These are phyloP conservation scores for Drosophila nr. fundita DNA, from an alignment of 2,888 invertebrate genomes.

Conservation along the genomic window DNA sequence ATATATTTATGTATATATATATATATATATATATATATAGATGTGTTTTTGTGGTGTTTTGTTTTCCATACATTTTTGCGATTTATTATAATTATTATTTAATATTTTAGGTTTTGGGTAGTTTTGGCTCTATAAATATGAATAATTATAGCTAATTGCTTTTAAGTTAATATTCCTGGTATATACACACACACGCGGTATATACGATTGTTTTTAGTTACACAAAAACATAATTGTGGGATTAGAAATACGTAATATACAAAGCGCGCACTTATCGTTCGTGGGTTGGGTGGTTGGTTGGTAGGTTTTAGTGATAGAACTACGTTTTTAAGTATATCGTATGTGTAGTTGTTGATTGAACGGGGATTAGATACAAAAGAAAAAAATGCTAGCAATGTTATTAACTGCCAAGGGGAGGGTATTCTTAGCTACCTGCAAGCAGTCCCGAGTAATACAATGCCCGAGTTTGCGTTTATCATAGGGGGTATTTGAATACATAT, in stretches of 20 bases:
- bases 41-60: conserved; percentile 43
- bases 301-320: conserved; percentile 32
- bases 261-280: conserved; percentile 38
- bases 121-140: conserved; percentile 79
- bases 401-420: conserved; percentile 28
- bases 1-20: conserved; percentile 29
- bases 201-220: conserved; percentile 62
- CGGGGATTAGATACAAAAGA: conserved; percentile 53
- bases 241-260: conserved; percentile 51
- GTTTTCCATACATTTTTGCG: conserved; percentile 60
- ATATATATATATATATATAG: conserved; percentile 8
- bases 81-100: conserved; percentile 53
- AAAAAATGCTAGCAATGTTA: conserved; percentile 42
- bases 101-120: conserved; percentile 77
- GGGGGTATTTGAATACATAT: conserved; percentile 41
- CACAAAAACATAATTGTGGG: conserved; percentile 57
- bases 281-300: conserved; percentile 14
- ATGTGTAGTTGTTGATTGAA: conserved; percentile 43
- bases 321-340: conserved; percentile 34
- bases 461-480: conserved; percentile 51
- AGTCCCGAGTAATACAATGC: conserved; percentile 8
- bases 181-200: conserved; percentile 66
- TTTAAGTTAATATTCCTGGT: conserved; percentile 78
- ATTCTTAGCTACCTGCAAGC: conserved; percentile 27
- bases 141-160: conserved; percentile 79